A percentile compares a stretch with the other conserved stretches of the same genome.
Evolutionary conservation across 2,797 vertebrate species (phyloP).

Genomic region (Eptatretus atami): DNA sequence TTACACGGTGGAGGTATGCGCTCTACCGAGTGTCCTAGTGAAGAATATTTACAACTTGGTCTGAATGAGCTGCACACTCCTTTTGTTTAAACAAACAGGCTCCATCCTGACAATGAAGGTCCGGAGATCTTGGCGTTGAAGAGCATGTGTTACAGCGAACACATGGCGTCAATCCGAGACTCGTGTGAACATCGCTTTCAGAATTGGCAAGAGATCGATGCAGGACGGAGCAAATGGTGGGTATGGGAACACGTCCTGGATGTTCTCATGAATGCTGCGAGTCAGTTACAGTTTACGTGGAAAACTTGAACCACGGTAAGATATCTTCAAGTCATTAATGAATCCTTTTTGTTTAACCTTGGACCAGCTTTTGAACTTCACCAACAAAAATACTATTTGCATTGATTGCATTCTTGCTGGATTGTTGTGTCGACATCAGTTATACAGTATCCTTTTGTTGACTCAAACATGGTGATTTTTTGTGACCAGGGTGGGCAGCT

Average conservation of each 20-base stretch:
- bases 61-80: not conserved
- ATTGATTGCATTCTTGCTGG: too few relatives aligned
- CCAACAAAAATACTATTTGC: too few relatives aligned
- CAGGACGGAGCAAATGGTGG: constrained; percentile 51
- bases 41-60: not conserved
- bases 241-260: constrained; percentile 27
- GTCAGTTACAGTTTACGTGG: constrained; percentile 32
- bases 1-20: too few relatives aligned
- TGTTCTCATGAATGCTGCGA: constrained; percentile 23
- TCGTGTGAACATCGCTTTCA: constrained; percentile 32
- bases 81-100: constrained; percentile 10
- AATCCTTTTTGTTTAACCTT: too few relatives aligned
- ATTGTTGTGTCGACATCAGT: too few relatives aligned
- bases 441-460: too few relatives aligned
- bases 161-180: constrained; percentile 20
- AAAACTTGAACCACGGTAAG: constrained; percentile 33
- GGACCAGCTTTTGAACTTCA: too few relatives aligned
- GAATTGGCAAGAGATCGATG: constrained; percentile 44
- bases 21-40: too few relatives aligned
- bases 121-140: constrained; percentile 28
- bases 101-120: constrained; percentile 29
- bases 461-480: not conserved
- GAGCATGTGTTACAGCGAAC: constrained; percentile 25
- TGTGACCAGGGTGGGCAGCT: constrained; percentile 32
- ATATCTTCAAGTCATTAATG: not conserved